Base-by-base conservation (phyloP, 2,888 invertebrate genomes). In the Lissonota sp. region DNA sequence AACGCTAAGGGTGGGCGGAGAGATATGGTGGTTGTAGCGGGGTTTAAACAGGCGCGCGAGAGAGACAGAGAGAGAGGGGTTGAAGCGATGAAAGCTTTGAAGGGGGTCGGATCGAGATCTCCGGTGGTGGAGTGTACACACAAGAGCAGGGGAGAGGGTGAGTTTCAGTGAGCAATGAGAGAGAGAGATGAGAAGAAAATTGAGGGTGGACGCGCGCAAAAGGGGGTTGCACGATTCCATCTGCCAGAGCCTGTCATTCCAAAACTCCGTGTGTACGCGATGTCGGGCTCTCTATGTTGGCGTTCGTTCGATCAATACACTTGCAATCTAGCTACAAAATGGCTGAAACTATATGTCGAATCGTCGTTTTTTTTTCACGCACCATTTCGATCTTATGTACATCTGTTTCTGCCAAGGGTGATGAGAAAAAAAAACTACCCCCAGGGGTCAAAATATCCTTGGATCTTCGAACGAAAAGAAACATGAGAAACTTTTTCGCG, bases 191-290 rank as follows among this genome's bases (percentile, higher is more conserved):
- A 26, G 26, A 26, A 79, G 69, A 74, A 62, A 42, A 85, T 85
- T 87, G 88, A 85, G 90, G 90, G 87, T 87, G 88, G 88, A 87
- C 79, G 87, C 77, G 87, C 86, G 87, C 84, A 87, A 84, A 88
- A 72, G 87, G 87, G 83, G 88, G 88, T 86, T 88, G 87, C 90
- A 93, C 93, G 90, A 92, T 92, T 92, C 91, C 92, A 92, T 93
- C 94, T 93, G 94, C 93, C 93, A 88, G 67, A 51, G 90, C 89
- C 90, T 92, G 94, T 94, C 94, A 94, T 91, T 92, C 89, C 89
- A 91, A 92, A 92, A 91, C 88, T 88, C 88, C 87, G 85, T 90
- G 85, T 90, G 26, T 26, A 26, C 26, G 90, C 88, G 88, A 88
- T 89, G 90, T 89, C 86, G 87, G 71, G 88, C 87, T 88, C 26